A percentile compares a stretch with the other conserved stretches of the same genome.
Conservation (phyloP, 1,140 invertebrate genomes). For the Rhopalosiphum padi region DNA sequence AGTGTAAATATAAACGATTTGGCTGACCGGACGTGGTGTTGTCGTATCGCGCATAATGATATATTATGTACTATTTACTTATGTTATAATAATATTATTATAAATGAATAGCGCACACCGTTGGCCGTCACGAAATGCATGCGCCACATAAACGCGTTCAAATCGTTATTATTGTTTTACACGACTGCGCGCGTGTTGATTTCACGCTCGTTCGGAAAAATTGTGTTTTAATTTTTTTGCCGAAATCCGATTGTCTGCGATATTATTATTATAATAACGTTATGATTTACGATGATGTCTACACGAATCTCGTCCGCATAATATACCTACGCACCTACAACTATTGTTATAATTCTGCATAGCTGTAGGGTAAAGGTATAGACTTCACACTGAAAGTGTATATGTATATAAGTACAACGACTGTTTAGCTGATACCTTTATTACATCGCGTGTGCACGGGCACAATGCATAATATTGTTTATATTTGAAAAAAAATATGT, state of each 20-base stretch:
- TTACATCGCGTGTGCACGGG: background rate
- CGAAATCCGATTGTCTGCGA: background rate
- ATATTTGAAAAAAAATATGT: background rate
- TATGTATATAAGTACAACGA: background rate
- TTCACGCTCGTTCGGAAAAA: background rate
- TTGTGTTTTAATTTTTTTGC: background rate
- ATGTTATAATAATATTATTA: background rate
- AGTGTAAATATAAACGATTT: background rate
- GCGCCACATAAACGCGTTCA: constrained; percentile 23
- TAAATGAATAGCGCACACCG: background rate
- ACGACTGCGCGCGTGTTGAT: background rate
- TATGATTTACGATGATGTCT: background rate
- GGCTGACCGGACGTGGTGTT: background rate
- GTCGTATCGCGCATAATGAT: background rate
- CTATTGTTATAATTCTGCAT: background rate
- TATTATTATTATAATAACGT: background rate
- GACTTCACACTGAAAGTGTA: no score
- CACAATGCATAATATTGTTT: background rate
- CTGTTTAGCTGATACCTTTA: background rate
- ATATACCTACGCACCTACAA: background rate
- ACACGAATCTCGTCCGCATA: background rate
- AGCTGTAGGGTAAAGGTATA: no score
- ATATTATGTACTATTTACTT: background rate
- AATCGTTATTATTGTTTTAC: constrained; percentile 29
- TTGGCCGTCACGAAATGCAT: constrained; percentile 8